phyloP scores from a whole-genome alignment of 1,140 invertebrate species.

The Physella acuta region DNA sequence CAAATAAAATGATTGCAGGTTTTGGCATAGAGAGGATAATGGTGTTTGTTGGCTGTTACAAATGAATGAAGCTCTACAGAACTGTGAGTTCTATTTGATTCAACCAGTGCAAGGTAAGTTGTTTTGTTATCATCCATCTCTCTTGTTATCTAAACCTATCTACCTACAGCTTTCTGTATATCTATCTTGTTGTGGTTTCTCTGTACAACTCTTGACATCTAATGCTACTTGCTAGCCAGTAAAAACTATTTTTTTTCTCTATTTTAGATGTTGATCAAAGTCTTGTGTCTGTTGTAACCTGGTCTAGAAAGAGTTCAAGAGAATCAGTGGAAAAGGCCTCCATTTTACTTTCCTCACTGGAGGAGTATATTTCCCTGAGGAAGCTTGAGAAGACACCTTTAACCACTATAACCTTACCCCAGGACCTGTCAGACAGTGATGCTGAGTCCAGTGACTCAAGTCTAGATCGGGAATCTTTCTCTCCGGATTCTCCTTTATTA shows the following conservation, averaged over 20 bases:
- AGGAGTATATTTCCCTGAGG: constrained; percentile 41
- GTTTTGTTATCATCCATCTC: too few relatives aligned
- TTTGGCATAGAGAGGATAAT: constrained; percentile 54
- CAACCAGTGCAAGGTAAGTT: constrained; percentile 52
- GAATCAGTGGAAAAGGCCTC: constrained; percentile 28
- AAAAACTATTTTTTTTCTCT: constrained; percentile 3
- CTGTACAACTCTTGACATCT: too few relatives aligned
- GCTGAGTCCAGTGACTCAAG: not conserved
- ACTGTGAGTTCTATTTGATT: constrained; percentile 47
- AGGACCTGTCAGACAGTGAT: constrained; percentile 23
- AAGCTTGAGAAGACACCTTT: constrained; percentile 41
- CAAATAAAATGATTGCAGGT: constrained; percentile 30
- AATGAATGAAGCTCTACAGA: constrained; percentile 37
- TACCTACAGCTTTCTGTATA: too few relatives aligned
- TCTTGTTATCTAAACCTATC: too few relatives aligned
- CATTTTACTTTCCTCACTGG: constrained; percentile 37
- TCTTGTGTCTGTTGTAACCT: constrained; percentile 44
- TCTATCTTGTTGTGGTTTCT: too few relatives aligned
- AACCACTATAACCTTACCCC: constrained; percentile 34
- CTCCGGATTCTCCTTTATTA: not conserved
- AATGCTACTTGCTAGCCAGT: too few relatives aligned
- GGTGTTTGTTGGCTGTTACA: constrained; percentile 54
- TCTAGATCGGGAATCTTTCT: not conserved
- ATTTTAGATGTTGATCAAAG: constrained; percentile 45
- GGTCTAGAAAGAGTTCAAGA: constrained; percentile 11